phyloP scores from a whole-genome alignment of 2,888 invertebrate species.

The Sarcophaga caerulescens region DNA sequence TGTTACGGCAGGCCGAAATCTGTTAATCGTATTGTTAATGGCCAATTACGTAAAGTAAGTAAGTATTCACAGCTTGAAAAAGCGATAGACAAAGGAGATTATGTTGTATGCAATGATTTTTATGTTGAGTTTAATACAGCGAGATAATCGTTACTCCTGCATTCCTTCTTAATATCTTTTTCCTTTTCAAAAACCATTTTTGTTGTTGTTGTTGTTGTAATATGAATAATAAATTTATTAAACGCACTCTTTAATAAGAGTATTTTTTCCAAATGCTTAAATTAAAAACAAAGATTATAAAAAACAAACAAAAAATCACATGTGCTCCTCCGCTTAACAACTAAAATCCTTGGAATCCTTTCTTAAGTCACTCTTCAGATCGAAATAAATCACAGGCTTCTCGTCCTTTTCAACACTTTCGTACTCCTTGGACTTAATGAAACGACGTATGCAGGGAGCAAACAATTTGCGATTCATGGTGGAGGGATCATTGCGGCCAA shows the following conservation, averaged over 20 bases:
- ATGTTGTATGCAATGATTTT: too few relatives aligned
- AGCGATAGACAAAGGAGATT: too few relatives aligned
- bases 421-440: conserved; percentile 74
- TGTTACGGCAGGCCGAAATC: too few relatives aligned
- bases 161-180: too few relatives aligned
- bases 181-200: too few relatives aligned
- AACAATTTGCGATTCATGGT: conserved; percentile 84
- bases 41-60: too few relatives aligned
- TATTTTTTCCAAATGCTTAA: conserved; percentile 22
- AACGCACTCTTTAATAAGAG: background rate
- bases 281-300: conserved; percentile 8
- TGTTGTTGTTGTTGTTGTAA: too few relatives aligned
- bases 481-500: conserved; percentile 82
- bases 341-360: conserved; percentile 25
- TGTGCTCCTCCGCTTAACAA: background rate
- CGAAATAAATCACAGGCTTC: conserved; percentile 69
- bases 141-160: too few relatives aligned
- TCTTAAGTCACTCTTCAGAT: conserved; percentile 62
- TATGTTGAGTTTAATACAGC: too few relatives aligned
- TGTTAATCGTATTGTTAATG: too few relatives aligned
- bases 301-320: background rate
- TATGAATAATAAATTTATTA: background rate
- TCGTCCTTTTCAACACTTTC: conserved; percentile 73
- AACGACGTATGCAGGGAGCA: conserved; percentile 85
- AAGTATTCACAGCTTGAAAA: too few relatives aligned